phyloP scores from a whole-genome alignment of 2,888 invertebrate species.

The Ryuthela nishihirai region DNA sequence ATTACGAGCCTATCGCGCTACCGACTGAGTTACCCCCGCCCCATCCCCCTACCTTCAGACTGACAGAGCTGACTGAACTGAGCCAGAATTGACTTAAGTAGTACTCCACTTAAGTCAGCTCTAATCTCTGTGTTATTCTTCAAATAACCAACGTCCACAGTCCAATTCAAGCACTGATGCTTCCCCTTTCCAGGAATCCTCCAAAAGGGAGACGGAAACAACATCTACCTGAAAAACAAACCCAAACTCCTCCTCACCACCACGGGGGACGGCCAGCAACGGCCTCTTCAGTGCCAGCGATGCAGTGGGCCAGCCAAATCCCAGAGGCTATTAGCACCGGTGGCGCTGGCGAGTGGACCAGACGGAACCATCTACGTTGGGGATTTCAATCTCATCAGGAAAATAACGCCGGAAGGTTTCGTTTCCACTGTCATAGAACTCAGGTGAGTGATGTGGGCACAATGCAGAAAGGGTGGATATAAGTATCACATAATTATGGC shows the following conservation, averaged over 20 bases:
- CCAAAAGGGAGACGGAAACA: slow-evolving; percentile 95
- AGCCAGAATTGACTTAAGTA: too few species aligned
- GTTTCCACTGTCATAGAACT: slow-evolving; percentile 84
- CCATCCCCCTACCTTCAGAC: too few species aligned
- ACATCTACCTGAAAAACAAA: slow-evolving; percentile 87
- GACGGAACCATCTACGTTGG: slow-evolving; percentile 97
- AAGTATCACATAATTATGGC: too few species aligned
- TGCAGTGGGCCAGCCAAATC: slow-evolving; percentile 66
- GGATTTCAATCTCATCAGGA: slow-evolving; percentile 89
- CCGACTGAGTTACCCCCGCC: too few species aligned
- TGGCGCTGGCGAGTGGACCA: slow-evolving; percentile 88
- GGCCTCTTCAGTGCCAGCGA: slow-evolving; percentile 73
- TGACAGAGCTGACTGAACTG: too few species aligned
- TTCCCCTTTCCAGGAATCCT: slow-evolving; percentile 64
- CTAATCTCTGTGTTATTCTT: too few species aligned
- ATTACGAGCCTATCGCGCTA: too few species aligned
- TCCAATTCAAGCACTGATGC: too few species aligned
- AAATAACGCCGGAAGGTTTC: slow-evolving; percentile 83
- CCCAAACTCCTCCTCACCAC: slow-evolving; percentile 66
- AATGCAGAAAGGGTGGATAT: too few species aligned
- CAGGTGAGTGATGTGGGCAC: slow-evolving; percentile 64
- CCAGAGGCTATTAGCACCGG: slow-evolving; percentile 83
- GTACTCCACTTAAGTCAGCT: too few species aligned
- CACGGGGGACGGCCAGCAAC: slow-evolving; percentile 86
- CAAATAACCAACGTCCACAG: too few species aligned